Base-by-base conservation (phyloP, 1,140 invertebrate species). In the Drosophila melanogaster region DNA sequence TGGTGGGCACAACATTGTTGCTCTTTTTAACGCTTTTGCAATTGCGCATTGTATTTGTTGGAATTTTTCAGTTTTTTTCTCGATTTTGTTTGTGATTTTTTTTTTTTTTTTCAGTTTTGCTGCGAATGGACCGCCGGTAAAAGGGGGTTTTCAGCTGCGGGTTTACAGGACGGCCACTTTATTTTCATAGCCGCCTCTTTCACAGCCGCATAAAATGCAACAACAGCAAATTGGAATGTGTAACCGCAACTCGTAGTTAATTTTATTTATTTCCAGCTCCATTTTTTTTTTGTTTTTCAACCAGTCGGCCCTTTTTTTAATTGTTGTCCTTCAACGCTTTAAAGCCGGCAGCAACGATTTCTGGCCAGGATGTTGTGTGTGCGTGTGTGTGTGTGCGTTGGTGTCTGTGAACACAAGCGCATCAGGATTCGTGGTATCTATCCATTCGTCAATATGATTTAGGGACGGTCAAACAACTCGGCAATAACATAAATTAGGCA, bases 211-310 rank as follows among this genome's bases (percentile, higher is more conserved):
- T 87, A 86, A 86, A 86, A 83, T 86, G 83, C 83, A 86, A 76
- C 83, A 86, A 86, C 83, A 86, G 83, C 83, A 86, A 86, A 86
- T 87, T 86, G 83, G 83, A 87, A 86, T 86, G 83, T 86, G 83
- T 87, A 86, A 86, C 83, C 83, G 83, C 83, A 86, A 67, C 83
- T 86, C 79, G 83, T 79, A 87, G 83, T 86, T 86, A 86, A 87
- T 86, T 86, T 86, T 86, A 86, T 86, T 86, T 86, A 86, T 86
- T 86, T 69, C 51, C 67, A 49, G 77, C 58, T 62, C 15, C 40
- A 3, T 12, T 58, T 79, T 72, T 70, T 58, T 47, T 38, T 58
- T 58, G 3, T 43, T 43, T 41, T 19, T 12, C 66, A 47, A 44
- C 33, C 15, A 50, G 8, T 50, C 24, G 49, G 57, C 26, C 14